These are phyloP conservation scores for Sesia bembeciformis DNA, from an alignment of 2,888 invertebrate species.

Conservation along the genomic window DNA sequence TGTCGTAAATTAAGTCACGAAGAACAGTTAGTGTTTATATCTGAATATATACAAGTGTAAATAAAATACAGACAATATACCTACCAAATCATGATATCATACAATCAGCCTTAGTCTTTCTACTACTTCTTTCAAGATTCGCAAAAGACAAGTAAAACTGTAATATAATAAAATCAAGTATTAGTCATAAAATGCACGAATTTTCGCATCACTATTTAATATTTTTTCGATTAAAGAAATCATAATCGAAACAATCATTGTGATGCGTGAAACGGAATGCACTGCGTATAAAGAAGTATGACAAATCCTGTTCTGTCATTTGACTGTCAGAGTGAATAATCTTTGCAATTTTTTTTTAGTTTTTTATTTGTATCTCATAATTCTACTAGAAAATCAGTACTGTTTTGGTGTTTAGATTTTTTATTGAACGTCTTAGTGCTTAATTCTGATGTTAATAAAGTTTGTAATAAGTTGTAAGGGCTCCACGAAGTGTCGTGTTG, in stretches of 20 bases:
- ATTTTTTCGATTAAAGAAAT: no score
- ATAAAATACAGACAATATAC: no score
- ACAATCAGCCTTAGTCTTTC: no score
- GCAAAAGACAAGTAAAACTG: no score
- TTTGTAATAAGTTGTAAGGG: constrained; percentile 28
- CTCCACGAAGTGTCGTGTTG: constrained; percentile 37
- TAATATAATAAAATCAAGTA: no score
- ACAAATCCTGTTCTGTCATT: constrained; percentile 12
- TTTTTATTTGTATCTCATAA: constrained; percentile 64
- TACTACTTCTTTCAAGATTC: no score
- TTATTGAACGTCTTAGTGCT: constrained; percentile 29
- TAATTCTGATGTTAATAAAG: constrained; percentile 43
- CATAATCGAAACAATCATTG: not conserved
- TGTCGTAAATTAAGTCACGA: no score
- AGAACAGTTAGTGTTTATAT: no score
- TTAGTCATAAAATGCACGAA: no score
- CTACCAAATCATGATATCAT: no score
- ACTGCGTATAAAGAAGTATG: constrained; percentile 10
- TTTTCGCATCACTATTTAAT: no score
- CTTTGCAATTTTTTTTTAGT: constrained; percentile 61
- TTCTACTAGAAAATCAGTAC: constrained; percentile 37
- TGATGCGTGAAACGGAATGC: constrained; percentile 2
- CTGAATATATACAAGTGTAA: no score
- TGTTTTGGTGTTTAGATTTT: constrained; percentile 52
- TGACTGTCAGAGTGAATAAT: constrained; percentile 40